Base-by-base conservation (phyloP, 2,113 vertebrate species). In the Centropristis striata region DNA sequence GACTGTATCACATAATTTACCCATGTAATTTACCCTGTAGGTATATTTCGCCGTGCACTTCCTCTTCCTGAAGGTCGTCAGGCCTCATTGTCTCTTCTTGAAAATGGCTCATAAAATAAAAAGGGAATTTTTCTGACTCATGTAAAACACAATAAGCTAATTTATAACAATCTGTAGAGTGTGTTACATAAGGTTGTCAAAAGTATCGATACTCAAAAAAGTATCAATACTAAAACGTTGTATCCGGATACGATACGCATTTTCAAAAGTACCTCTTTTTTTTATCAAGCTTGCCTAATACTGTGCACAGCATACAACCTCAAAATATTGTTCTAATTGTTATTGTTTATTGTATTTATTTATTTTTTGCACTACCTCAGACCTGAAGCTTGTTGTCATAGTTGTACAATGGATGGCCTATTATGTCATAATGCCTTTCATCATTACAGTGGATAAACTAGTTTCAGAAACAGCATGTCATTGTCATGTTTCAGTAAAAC, bases 381-480 rank as follows among this genome's bases (percentile, higher is more conserved):
- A n/a, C n/a, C n/a, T n/a, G n/a, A n/a, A n/a, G n/a, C n/a, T n/a
- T n/a, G n/a, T n/a, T n/a, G n/a, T n/a, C n/a, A n/a, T n/a, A n/a
- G n/a, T n/a, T n/a, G n/a, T 32, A 47, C 18, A 15, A 11, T 21
- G 18, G 10, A 4, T 3, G 16, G 6, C 18, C 13, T 36, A 3
- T 15, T 57, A 21, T 0, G 5, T 28, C 18, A 1, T 15, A n/a
- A 50, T 16, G 16, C n/a, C n/a, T n/a, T 11, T 20, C 61, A 41
- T 60, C 21, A 21, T 61, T 32, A 32, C 1, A 36, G n/a, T 73
- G 16, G 46, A 41, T 39, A 3, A 20, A 23, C 27, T 32, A 1
- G 28, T 80, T 71, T 51, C 14, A 76, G 72, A 46, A 68, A 77
- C 14, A 72, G 71, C 6, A 0, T 49, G 16, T 23, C 46, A 0